Evolutionary conservation across 2,113 vertebrate species (phyloP), one percentile per base, ranked within the genome.

Genomic region (Grallaria varia): DNA sequence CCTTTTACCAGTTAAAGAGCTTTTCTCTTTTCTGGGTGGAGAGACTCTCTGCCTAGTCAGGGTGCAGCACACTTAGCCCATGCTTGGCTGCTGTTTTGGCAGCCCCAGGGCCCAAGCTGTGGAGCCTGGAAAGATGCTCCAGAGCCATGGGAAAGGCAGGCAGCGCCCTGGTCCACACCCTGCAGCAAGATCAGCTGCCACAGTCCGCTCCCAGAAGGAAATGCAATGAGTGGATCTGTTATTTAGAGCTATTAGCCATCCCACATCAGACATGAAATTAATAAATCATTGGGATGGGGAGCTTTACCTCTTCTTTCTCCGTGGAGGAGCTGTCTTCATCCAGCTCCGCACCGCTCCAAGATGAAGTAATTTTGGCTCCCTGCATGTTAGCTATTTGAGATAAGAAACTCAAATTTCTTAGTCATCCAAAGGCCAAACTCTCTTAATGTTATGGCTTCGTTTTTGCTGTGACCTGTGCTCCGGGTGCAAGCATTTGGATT

Each of bases 281-380:
- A 28, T n/a, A 30, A 80, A 89, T 58, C 25, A 25, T 25, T 77
- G 45, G 50, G 56, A 72, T 85, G 33, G 30, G 27, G 18, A 88
- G 12, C 6, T 47, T 91, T 92, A 78, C 58, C 35, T 78, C 44
- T 68, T 67, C 59, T 62, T 33, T 23, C 19, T 71, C 55, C 10
- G 5, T 58, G 84, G 44, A 92, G 67, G 58, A 93, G 30, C 24
- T 90, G 49, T 73, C 81, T 95, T 67, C 42, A 56, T 87, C 80
- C 67, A 93, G 27, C 47, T 84, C 66, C 4, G 3, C n/a, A 30
- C 17, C 1, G 9, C 56, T 96, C 83, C 87, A 92, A 84, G 47
- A 93, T 68, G 62, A 92, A 77, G 62, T 94, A 30, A 92, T 87
- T 87, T 88, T 85, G 84, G 73, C 62, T 90, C 24, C 23, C 17